A percentile compares a stretch with the other conserved stretches of the same genome.
Conservation (phyloP, 64 coral and sea anemone species). For the Astreopora myriophthalma region DNA sequence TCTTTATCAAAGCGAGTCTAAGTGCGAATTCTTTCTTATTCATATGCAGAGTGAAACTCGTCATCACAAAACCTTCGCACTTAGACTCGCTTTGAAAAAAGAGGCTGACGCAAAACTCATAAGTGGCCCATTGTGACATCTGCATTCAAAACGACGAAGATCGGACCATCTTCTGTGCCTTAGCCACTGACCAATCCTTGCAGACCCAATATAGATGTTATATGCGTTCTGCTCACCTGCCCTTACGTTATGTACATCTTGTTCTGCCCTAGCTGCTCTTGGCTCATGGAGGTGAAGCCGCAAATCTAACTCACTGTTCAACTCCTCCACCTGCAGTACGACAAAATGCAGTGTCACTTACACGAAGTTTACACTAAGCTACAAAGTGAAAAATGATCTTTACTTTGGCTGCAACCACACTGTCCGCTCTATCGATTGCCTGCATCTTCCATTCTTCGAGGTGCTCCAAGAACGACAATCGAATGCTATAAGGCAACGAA, state of each 20-base stretch:
- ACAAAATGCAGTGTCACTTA: not conserved
- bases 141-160: too few species aligned
- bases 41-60: too few species aligned
- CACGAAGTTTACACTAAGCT: not conserved
- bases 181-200: too few species aligned
- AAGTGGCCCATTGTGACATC: too few species aligned
- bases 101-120: too few species aligned
- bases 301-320: slow-evolving; percentile 98
- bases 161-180: too few species aligned
- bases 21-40: too few species aligned
- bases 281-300: slow-evolving; percentile 94
- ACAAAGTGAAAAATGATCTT: not conserved
- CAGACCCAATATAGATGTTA: too few species aligned
- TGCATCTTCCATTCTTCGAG: slow-evolving; percentile 94
- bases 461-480: slow-evolving; percentile 96
- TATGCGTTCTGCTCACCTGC: slow-evolving; percentile 73
- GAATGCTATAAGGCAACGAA: slow-evolving; percentile 22
- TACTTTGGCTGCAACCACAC: slow-evolving; percentile 93
- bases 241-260: slow-evolving; percentile 97
- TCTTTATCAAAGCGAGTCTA: too few species aligned
- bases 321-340: slow-evolving; percentile 74
- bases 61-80: too few species aligned
- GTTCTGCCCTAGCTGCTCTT: slow-evolving; percentile 77
- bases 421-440: slow-evolving; percentile 86
- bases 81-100: too few species aligned